phyloP scores from a whole-genome alignment of 1,140 invertebrate genomes.

The Magallana ariakensis region DNA sequence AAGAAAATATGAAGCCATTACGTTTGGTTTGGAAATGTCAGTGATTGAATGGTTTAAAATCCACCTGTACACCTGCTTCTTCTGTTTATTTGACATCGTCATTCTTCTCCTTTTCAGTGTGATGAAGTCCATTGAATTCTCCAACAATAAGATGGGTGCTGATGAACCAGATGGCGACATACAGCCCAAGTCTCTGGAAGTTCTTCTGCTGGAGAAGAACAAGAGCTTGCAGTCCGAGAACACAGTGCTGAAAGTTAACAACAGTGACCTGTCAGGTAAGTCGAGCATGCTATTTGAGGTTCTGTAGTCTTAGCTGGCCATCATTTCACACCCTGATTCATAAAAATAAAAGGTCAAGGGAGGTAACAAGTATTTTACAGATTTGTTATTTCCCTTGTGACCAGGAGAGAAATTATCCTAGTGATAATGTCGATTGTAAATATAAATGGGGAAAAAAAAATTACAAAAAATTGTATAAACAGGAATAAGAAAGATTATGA shows the following conservation, averaged over 20 bases:
- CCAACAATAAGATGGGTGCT: slow-evolving; percentile 70
- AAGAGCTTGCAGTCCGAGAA: slow-evolving; percentile 85
- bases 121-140: slow-evolving; percentile 88
- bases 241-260: slow-evolving; percentile 79
- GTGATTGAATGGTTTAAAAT: slow-evolving; percentile 17
- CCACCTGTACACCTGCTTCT: background rate
- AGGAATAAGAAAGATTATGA: background rate
- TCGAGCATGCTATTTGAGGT: slow-evolving; percentile 39
- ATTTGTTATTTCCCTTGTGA: background rate
- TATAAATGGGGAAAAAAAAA: background rate
- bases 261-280: slow-evolving; percentile 78
- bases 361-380: background rate
- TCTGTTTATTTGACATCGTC: background rate
- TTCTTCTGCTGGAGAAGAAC: slow-evolving; percentile 88
- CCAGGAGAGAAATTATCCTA: background rate
- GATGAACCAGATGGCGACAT: slow-evolving; percentile 62
- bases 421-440: background rate
- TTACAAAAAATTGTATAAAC: background rate
- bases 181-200: slow-evolving; percentile 86
- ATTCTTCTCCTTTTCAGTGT: slow-evolving; percentile 82
- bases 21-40: background rate
- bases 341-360: background rate
- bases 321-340: slow-evolving; percentile 48
- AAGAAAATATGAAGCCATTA: background rate
- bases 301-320: slow-evolving; percentile 20